phyloP scores from a whole-genome alignment of 2,113 vertebrate species.

The Hemichromis elongatus region DNA sequence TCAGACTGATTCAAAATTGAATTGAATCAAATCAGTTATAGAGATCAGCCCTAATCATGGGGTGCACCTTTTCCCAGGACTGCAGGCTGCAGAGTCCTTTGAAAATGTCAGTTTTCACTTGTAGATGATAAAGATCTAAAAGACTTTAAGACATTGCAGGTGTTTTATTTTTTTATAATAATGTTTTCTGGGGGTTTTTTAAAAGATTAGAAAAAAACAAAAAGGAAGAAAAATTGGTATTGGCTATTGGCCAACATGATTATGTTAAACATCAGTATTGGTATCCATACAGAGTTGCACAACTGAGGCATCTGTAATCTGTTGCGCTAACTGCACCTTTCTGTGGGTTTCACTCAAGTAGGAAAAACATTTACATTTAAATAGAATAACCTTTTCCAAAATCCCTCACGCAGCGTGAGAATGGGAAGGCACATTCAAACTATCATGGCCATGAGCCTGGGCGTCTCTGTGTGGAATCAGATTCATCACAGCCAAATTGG shows the following conservation, averaged over 20 bases:
- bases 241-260: not conserved
- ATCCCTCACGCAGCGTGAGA: conserved; percentile 9
- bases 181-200: too few species aligned
- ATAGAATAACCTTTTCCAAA: not conserved
- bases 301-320: not conserved
- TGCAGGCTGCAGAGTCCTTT: not conserved
- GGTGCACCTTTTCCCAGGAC: not conserved
- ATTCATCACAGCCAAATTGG: conserved; percentile 23
- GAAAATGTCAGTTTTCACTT: not conserved
- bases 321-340: not conserved
- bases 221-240: not conserved
- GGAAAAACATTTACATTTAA: not conserved
- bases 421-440: not conserved
- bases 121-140: not conserved
- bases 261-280: not conserved
- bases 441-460: not conserved
- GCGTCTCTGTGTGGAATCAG: not conserved
- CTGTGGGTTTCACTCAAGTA: not conserved
- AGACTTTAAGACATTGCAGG: not conserved
- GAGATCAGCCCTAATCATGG: not conserved
- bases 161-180: not conserved
- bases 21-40: not conserved
- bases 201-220: too few species aligned
- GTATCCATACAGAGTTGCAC: not conserved
- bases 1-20: not conserved